Conservation (phyloP, 2,888 invertebrate genomes). For the Stratiomys singularior region DNA sequence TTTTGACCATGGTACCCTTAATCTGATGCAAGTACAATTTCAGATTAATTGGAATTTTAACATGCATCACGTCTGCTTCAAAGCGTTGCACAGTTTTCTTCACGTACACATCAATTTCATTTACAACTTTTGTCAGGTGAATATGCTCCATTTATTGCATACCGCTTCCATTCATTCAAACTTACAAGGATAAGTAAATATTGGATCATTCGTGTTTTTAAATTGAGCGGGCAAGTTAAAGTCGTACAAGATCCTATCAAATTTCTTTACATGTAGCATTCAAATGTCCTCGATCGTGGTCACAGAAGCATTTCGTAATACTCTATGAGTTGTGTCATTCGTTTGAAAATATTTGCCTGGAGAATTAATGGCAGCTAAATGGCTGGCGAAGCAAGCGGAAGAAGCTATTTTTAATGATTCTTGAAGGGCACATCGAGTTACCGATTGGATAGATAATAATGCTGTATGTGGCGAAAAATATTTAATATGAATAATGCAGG, state of each 20-base stretch:
- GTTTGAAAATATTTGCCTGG: constrained; percentile 8
- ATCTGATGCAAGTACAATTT: too few relatives aligned
- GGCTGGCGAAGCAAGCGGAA: neutral
- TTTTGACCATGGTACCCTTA: too few relatives aligned
- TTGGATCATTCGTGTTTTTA: neutral
- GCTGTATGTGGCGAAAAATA: too few relatives aligned
- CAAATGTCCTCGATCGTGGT: neutral
- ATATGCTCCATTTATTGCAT: constrained; percentile 21
- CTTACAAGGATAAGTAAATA: neutral
- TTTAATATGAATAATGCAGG: too few relatives aligned
- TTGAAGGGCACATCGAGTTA: too few relatives aligned
- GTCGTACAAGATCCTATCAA: neutral
- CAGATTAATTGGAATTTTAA: too few relatives aligned
- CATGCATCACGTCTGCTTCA: too few relatives aligned
- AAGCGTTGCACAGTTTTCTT: too few relatives aligned
- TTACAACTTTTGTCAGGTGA: neutral
- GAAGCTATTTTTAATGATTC: too few relatives aligned
- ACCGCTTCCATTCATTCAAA: too few relatives aligned
- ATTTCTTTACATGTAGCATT: constrained; percentile 1
- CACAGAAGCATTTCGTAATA: neutral
- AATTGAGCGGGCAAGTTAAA: neutral
- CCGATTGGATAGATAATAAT: too few relatives aligned
- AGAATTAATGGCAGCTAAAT: constrained; percentile 11
- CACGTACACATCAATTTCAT: neutral
- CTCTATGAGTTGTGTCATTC: constrained; percentile 2